Percentiles rank a stretch among this genome's conserved stretches.
phyloP scores from a whole-genome alignment of 2,888 invertebrate genomes.

The Teinopalpus imperialis region DNA sequence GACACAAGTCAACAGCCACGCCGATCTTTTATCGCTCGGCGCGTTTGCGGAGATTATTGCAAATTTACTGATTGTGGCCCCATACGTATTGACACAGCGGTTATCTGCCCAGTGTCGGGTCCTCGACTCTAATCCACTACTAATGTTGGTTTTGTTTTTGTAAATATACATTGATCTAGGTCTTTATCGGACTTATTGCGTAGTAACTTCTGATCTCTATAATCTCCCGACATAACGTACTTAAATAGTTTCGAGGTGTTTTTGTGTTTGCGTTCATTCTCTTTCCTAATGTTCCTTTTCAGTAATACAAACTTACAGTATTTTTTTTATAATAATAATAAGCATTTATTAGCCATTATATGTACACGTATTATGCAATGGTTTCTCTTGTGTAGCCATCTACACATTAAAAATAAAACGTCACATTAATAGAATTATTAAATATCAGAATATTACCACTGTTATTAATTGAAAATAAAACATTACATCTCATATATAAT shows the following conservation, averaged over 20 bases:
- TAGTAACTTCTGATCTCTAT: conserved; percentile 12
- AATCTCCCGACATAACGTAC: conserved; percentile 7
- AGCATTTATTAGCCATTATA: no score
- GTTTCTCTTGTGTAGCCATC: no score
- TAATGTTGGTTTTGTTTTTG: conserved; percentile 60
- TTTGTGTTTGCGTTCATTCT: background rate
- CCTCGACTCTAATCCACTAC: conserved; percentile 51
- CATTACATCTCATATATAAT: no score
- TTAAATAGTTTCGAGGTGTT: background rate
- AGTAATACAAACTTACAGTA: no score
- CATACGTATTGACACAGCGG: conserved; percentile 56
- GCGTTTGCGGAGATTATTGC: conserved; percentile 64
- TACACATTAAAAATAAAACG: no score
- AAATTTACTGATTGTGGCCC: conserved; percentile 61
- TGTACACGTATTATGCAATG: no score
- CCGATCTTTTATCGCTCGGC: conserved; percentile 50
- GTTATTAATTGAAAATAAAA: no score
- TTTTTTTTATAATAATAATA: no score
- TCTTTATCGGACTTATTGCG: conserved; percentile 28
- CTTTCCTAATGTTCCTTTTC: no score
- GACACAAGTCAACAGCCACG: conserved; percentile 33
- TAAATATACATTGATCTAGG: conserved; percentile 43
- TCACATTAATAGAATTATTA: no score
- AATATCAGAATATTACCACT: no score
- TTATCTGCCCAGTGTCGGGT: conserved; percentile 40